Evolutionary conservation across 2,797 vertebrate species (phyloP), one percentile per base, ranked within the genome.

Genomic region (Brotula barbata): DNA sequence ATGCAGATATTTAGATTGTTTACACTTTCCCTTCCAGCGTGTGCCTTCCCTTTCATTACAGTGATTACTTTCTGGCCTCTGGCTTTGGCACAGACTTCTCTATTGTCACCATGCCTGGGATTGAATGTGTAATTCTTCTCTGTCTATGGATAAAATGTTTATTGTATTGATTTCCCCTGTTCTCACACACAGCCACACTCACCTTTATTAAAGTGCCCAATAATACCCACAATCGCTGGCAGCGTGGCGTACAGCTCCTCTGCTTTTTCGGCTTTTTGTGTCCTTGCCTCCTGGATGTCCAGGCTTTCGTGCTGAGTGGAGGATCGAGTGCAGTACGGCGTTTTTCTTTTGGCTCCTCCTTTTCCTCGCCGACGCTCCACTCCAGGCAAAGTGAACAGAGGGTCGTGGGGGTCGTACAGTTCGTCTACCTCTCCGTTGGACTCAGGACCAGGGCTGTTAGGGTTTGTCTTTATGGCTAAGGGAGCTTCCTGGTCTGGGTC

Each of bases 171-270:
- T 20, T 59, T 13, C 42, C n/a, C 0, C 25, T 49, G 68, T 40
- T 44, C 3, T 56, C 11, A 19, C 25, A 14, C 21, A 25, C 6
- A 40, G 20, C 40, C 10, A 6, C 23, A 52, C 91, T 89, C 78
- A 95, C 94, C 95, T 90, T 93, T 93, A 62, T 89, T 92, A 85
- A 93, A 96, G 83, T 78, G 91, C 6, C 93, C 92, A 52, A 92
- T 91, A 36, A 94, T 90, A 0, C 92, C 92, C 2, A 95, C 85
- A 53, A 94, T 93, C 0, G 91, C 90, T 17, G 93, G 92, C n/a
- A 93, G 86, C 23, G 79, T 92, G 22, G 89, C 75, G 0, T 92
- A 95, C 39, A 91, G 88, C 58, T 95, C 93, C 0, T 95, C 94
- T 19, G 88, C 92, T 60, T 93, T 92, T 8, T 93, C 91, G 7